Evolutionary conservation across 2,888 invertebrate genomes (phyloP).

Genomic region (Tholera decimalis): DNA sequence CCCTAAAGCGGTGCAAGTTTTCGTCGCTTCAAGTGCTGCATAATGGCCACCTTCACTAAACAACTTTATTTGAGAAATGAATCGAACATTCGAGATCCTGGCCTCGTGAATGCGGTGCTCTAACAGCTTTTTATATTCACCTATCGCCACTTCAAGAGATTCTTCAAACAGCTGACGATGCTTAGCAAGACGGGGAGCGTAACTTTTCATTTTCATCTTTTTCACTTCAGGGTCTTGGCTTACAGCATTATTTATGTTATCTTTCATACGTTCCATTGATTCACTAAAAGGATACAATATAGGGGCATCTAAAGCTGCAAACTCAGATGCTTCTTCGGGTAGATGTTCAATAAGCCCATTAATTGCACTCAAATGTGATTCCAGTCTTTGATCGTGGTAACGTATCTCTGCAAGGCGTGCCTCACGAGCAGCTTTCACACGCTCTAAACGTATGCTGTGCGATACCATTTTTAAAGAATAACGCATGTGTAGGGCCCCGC

Average conservation of each 20-base stretch:
- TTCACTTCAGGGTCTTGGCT: conserved; percentile 72
- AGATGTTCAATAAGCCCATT: conserved; percentile 72
- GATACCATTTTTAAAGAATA: conserved; percentile 80
- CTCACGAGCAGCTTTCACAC: conserved; percentile 76
- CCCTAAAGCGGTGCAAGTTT: conserved; percentile 68
- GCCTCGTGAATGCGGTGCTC: conserved; percentile 79
- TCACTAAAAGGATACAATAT: conserved; percentile 77
- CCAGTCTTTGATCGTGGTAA: conserved; percentile 77
- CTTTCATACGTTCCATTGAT: conserved; percentile 74
- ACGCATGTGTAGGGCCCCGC: conserved; percentile 76
- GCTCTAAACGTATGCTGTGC: conserved; percentile 79
- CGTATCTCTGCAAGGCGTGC: conserved; percentile 75
- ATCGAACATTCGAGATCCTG: conserved; percentile 82
- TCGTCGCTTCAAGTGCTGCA: conserved; percentile 76
- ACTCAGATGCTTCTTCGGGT: conserved; percentile 73
- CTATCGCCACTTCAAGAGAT: conserved; percentile 74
- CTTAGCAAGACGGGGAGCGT: conserved; percentile 75
- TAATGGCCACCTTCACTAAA: conserved; percentile 81
- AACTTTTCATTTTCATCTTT: conserved; percentile 81
- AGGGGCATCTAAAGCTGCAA: conserved; percentile 72
- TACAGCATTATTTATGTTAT: conserved; percentile 69
- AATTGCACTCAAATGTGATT: conserved; percentile 80
- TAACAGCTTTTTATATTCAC: conserved; percentile 69
- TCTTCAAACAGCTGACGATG: conserved; percentile 76
- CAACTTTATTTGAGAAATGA: conserved; percentile 76